Base-by-base conservation (phyloP, 2,797 vertebrate species). In the Fringilla coelebs region DNA sequence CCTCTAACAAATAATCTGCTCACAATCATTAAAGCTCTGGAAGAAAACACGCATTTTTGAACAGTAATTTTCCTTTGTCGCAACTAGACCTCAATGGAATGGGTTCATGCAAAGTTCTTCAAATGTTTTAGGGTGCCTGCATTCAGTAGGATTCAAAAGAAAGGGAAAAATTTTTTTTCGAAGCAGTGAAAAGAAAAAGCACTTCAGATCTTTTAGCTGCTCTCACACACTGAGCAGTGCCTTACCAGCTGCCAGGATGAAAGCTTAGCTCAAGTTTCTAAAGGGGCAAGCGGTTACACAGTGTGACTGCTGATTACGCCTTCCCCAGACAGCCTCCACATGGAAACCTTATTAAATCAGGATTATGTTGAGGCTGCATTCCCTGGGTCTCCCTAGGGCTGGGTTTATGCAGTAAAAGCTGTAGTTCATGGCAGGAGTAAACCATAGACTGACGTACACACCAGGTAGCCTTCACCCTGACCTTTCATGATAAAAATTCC, bases 211-310 rank as follows among this genome's bases (percentile, higher is more conserved):
- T 91, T 88, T 77, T 38, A 88, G 77, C 71, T 77, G 41, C 60
- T 79, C 22, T 93, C 34, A 19, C 67, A 71, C 45, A 79, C 57
- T 57, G 57, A 88, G 85, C 62, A 75, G 80, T 61, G 71, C 80
- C 75, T 90, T 80, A 71, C 36, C 55, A 95, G 83, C 74, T 94
- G 77, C 49, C 57, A 92, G 52, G 85, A 96, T 92, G 80, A 93
- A 91, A 95, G 91, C 86, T 85, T 72, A 95, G 78, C 5, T 1
- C 85, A 67, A 84, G 65, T 63, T 95, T 77, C 88, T 93, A 57
- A 90, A 94, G 83, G 89, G 70, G 17, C 45, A 85, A 90, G 61
- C 0, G 0, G 81, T 49, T 95, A 38, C 48, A 91, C 70, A 71
- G 41, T 67, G 61, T 80, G 89, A 54, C 73, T 93, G 65, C 67